Evolutionary conservation across 2,797 vertebrate genomes (phyloP).

Genomic region (Pitangus sulphuratus): DNA sequence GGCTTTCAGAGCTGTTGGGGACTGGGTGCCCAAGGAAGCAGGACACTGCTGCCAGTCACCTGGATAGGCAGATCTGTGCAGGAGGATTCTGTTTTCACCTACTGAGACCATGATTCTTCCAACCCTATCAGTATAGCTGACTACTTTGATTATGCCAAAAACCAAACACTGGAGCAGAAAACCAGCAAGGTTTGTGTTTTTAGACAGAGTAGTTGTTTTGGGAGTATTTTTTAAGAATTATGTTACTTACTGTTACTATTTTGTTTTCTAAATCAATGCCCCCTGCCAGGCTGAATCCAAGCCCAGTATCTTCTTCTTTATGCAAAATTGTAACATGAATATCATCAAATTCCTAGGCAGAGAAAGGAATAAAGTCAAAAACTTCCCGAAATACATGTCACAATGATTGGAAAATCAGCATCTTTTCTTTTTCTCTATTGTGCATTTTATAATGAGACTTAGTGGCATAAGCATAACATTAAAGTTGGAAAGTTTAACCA

Average conservation of each 20-base stretch:
- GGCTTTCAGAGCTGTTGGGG: not conserved
- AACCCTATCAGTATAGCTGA: not conserved
- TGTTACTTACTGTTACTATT: constrained; percentile 84
- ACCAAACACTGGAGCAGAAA: not conserved
- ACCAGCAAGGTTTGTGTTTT: not conserved
- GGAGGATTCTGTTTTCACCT: not conserved
- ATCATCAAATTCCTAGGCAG: constrained; percentile 86
- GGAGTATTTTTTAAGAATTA: not conserved
- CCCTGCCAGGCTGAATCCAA: constrained; percentile 95
- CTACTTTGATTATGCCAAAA: not conserved
- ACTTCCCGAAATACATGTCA: not conserved
- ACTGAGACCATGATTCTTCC: not conserved
- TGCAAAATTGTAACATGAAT: constrained; percentile 92
- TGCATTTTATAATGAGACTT: not conserved
- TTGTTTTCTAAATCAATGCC: constrained; percentile 92
- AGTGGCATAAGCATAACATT: not conserved
- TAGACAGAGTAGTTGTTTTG: not conserved
- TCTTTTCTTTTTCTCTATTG: not conserved
- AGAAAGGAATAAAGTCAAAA: not conserved
- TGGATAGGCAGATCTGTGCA: not conserved
- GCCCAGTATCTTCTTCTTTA: constrained; percentile 90
- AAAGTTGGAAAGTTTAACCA: not conserved
- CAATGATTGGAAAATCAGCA: not conserved
- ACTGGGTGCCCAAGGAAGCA: not conserved
- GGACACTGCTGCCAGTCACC: not conserved